A percentile compares a stretch with the other conserved stretches of the same genome.
These are phyloP conservation scores for Hyposoter didymator DNA, from an alignment of 2,888 invertebrate genomes.

Conservation along the genomic window DNA sequence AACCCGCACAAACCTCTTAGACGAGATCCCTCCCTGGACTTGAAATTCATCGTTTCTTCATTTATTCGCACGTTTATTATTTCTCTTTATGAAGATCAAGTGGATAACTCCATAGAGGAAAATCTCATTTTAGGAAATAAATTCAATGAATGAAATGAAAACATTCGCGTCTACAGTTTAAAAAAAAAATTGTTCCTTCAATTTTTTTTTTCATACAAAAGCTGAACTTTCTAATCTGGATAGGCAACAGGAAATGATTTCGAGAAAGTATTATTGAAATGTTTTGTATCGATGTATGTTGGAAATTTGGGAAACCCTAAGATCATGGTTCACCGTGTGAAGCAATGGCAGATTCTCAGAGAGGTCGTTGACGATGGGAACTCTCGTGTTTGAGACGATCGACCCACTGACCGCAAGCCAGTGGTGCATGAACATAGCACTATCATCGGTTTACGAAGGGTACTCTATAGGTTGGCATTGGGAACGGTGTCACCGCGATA, in stretches of 20 bases:
- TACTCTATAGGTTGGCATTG: conserved; percentile 42
- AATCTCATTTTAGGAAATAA: not conserved
- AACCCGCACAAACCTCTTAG: not conserved
- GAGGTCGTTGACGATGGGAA: conserved; percentile 46
- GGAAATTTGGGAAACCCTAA: not conserved
- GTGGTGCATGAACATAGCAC: conserved; percentile 28
- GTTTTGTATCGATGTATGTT: not conserved
- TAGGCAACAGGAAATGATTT: not conserved
- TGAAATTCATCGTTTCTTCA: not conserved
- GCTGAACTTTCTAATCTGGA: not conserved
- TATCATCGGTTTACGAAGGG: conserved; percentile 17
- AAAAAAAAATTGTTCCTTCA: not conserved
- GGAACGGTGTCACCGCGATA: conserved; percentile 65
- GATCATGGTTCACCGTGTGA: not conserved
- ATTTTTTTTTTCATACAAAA: not conserved
- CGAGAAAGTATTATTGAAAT: not conserved
- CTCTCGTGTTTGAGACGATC: conserved; percentile 49
- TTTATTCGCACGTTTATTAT: not conserved
- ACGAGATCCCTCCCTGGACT: not conserved
- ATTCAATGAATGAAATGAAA: no score
- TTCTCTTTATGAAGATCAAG: not conserved
- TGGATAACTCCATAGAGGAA: not conserved
- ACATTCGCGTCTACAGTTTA: not conserved
- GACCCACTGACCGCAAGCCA: conserved; percentile 68
- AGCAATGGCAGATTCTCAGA: conserved; percentile 1